Conservation (phyloP, 2,113 vertebrate genomes). For the Trachemys scripta region DNA sequence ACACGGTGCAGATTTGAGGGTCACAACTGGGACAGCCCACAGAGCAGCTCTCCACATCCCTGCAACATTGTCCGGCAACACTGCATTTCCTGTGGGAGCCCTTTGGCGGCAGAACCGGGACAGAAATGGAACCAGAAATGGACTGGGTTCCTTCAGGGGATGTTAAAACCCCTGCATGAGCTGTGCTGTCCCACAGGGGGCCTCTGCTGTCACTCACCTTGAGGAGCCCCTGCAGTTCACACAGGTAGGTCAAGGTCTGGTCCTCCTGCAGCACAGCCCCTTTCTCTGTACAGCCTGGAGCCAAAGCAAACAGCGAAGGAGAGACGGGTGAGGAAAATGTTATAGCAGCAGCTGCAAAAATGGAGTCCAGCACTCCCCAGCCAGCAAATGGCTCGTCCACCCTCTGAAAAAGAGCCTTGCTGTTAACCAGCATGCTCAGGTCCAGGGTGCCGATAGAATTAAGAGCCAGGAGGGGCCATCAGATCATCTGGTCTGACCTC, state of each 20-base stretch:
- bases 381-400: background rate
- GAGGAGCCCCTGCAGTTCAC: constrained; percentile 28
- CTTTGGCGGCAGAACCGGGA: background rate
- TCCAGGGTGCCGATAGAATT: background rate
- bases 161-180: background rate
- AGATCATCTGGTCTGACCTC: background rate
- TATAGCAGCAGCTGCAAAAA: background rate
- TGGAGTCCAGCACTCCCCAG: background rate
- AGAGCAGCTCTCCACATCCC: background rate
- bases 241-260: constrained; percentile 15
- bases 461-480: background rate
- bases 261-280: constrained; percentile 49
- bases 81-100: background rate
- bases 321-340: too few relatives aligned
- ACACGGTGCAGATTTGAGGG: background rate
- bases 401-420: background rate
- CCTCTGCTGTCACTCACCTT: constrained; percentile 52
- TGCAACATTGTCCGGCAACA: rapidly evolving
- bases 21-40: background rate
- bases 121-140: background rate
- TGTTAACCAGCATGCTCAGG: background rate
- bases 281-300: constrained; percentile 56
- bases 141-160: background rate
- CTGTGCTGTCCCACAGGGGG: background rate
- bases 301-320: background rate